Evolutionary conservation across 2,888 invertebrate genomes (phyloP), one percentile per base, ranked within the genome.

Genomic region (Rotaria socialis): DNA sequence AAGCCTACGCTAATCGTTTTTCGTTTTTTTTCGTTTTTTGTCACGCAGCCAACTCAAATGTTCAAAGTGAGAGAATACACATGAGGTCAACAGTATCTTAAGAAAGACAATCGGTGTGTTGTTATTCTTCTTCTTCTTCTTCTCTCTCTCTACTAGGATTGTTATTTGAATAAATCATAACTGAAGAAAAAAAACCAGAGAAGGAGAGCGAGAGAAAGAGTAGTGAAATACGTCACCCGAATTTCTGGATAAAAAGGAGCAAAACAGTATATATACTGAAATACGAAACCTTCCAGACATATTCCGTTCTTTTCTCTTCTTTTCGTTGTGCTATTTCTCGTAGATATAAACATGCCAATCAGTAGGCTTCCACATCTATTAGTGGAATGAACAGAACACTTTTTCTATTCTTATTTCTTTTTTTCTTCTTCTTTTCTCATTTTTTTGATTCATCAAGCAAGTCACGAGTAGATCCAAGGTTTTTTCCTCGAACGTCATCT

Each of bases 21-120:
- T 67, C 67, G 67, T 67, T 67, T 67, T n/a, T 67, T 67, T 67
- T 67, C 35, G 5, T 67, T 67, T 67, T 67, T 67, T 67, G 67
- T 27, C 35, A 67, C 24, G 8, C 35, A 67, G 67, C 67, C 67
- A 67, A 67, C 67, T 67, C 35, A 67, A 67, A 67, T 35, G 35
- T 35, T 67, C 14, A 35, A 67, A 19, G 35, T 67, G 35, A 16
- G 35, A 41, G 35, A 67, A 19, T 35, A 35, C 7, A 35, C 7
- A 67, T 67, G 67, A 67, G 35, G 67, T 67, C 67, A 67, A 35
- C 67, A 19, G n/a, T 67, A 67, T 67, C 67, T 67, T 35, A 35
- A 5, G 35, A 35, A 67, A 27, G 67, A 67, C 35, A 19, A 67
- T 35, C 14, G 19, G 11, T 67, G 19, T 5, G 19, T 35, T 67